phyloP scores from a whole-genome alignment of 2,797 vertebrate species.

The Rhinophrynus dorsalis region DNA sequence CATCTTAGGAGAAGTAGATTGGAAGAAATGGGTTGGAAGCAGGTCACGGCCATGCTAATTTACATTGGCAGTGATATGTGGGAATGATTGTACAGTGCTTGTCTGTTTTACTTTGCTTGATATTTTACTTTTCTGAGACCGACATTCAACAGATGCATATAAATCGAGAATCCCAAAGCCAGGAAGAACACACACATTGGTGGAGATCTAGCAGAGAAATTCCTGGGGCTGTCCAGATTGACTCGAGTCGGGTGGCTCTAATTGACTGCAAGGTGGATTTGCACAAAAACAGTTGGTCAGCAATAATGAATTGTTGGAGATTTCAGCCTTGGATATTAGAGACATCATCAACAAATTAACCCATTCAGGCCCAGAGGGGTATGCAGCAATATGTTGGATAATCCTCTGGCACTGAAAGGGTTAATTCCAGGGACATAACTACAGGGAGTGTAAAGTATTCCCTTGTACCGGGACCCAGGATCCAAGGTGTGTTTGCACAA shows the following conservation, averaged over 20 bases:
- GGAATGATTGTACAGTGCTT: conserved; percentile 30
- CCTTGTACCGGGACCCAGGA: no score
- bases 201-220: conserved; percentile 12
- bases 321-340: no score
- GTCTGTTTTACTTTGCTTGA: conserved; percentile 26
- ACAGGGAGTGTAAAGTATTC: no score
- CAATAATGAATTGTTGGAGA: no score
- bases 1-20: conserved; percentile 18
- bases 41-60: conserved; percentile 28
- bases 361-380: no score
- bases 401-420: no score
- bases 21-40: conserved; percentile 22
- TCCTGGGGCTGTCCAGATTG: neutral
- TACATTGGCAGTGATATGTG: conserved; percentile 38
- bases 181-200: conserved; percentile 35
- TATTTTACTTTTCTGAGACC: conserved; percentile 25
- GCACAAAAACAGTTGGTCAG: no score
- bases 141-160: conserved; percentile 36
- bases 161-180: conserved; percentile 6
- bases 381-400: no score
- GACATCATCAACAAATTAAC: no score
- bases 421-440: no score
- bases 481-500: no score
- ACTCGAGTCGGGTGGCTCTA: neutral
- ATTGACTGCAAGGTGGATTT: no score